phyloP scores from a whole-genome alignment of 2,113 vertebrate genomes.

The Syrmaticus mikado region DNA sequence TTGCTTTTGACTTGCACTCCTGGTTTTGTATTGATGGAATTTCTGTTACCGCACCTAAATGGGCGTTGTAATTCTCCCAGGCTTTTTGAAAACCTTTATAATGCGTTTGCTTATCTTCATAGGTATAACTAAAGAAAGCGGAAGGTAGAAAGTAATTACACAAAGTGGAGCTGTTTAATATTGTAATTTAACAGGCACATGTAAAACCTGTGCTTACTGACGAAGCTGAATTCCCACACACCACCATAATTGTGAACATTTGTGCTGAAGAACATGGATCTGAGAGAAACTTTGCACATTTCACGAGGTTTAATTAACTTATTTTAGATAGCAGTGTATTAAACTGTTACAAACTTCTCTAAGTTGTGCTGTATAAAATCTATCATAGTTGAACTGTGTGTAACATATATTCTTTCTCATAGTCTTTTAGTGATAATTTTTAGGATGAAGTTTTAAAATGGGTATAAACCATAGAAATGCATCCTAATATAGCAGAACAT shows the following conservation, averaged over 20 bases:
- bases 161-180: neutral
- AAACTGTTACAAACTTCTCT: neutral
- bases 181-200: neutral
- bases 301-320: slow-evolving; percentile 21
- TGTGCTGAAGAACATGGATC: neutral
- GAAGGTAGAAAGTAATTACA: neutral
- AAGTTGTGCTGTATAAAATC: neutral
- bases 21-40: neutral
- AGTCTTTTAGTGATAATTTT: neutral
- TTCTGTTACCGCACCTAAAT: neutral
- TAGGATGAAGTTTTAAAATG: neutral
- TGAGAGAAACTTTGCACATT: neutral
- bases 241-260: neutral
- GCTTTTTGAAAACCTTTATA: slow-evolving; percentile 1
- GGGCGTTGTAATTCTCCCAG: neutral
- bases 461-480: neutral
- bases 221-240: neutral
- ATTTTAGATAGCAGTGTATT: slow-evolving; percentile 13
- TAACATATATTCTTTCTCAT: neutral
- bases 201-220: neutral
- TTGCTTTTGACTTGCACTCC: neutral
- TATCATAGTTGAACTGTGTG: neutral
- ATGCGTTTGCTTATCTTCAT: neutral
- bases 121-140: neutral
- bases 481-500: neutral